These are phyloP conservation scores for Myrmophylax atrothorax DNA, from an alignment of 2,113 vertebrate genomes.

Conservation along the genomic window DNA sequence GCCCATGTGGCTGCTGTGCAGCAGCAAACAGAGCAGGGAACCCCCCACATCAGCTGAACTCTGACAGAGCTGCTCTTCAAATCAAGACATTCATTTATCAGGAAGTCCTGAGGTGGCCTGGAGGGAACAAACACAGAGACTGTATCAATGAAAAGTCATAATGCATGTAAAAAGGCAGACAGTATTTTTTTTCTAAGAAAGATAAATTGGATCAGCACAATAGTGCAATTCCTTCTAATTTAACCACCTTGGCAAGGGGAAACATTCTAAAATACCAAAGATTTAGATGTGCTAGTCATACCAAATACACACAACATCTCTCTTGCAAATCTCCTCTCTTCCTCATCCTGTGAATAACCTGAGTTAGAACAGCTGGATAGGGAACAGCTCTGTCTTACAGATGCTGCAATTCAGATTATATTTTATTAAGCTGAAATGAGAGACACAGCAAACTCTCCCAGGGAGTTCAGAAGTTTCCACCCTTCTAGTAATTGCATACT, in stretches of 20 bases:
- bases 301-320: neutral
- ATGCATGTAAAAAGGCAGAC: neutral
- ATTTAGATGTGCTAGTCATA: neutral
- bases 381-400: conserved; percentile 68
- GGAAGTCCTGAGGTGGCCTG: neutral
- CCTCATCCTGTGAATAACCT: conserved; percentile 51
- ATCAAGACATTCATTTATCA: neutral
- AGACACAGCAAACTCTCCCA: conserved; percentile 72
- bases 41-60: neutral
- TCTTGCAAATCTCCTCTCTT: conserved; percentile 7
- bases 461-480: conserved; percentile 80
- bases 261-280: neutral
- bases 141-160: neutral
- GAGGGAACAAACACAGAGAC: neutral
- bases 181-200: neutral
- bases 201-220: neutral
- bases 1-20: accelerated
- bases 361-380: conserved; percentile 68
- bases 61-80: neutral
- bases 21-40: neutral
- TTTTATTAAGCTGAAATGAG: conserved; percentile 79
- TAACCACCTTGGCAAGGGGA: neutral
- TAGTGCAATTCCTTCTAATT: neutral
- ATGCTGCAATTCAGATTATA: conserved; percentile 76
- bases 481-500: conserved; percentile 70